A percentile compares a stretch with the other conserved stretches of the same genome.
These are phyloP conservation scores for Triplophysa tibetana DNA, from an alignment of 2,113 vertebrate species.

Conservation along the genomic window DNA sequence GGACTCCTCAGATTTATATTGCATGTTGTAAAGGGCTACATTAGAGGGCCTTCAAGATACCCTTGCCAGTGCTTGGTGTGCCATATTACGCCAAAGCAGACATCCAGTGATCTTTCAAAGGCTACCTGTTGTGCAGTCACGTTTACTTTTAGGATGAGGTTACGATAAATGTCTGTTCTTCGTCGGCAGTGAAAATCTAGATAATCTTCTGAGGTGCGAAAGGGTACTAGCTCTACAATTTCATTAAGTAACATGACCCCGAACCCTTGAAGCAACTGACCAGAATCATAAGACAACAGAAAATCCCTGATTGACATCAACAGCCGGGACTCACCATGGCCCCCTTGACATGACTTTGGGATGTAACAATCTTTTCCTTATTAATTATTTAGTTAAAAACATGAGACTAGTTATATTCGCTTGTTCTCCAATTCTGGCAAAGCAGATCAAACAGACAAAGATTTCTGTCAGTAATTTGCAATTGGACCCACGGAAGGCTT, in stretches of 20 bases:
- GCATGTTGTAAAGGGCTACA: too few relatives aligned
- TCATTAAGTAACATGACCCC: conserved; percentile 28
- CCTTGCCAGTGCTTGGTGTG: not conserved
- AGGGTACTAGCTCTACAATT: conserved; percentile 5
- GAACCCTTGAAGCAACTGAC: conserved; percentile 8
- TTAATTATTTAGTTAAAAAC: conserved; percentile 44
- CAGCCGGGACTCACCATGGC: conserved; percentile 1
- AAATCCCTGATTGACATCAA: conserved; percentile 16
- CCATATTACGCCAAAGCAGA: not conserved
- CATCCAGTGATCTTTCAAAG: conserved; percentile 10
- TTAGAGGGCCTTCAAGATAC: too few relatives aligned
- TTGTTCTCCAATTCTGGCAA: conserved; percentile 3
- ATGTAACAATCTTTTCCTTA: conserved; percentile 20
- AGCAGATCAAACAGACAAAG: conserved; percentile 1
- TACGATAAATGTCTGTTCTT: conserved; percentile 6
- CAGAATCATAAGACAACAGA: conserved; percentile 20
- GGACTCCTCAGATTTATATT: too few relatives aligned
- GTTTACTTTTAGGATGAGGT: conserved; percentile 8
- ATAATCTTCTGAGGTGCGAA: not conserved
- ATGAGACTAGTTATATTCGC: conserved; percentile 1
- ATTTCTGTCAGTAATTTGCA: not conserved
- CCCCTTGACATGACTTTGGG: conserved; percentile 24
- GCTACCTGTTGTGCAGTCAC: not conserved
- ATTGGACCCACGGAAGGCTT: not conserved
- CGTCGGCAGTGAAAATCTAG: not conserved